phyloP scores from a whole-genome alignment of 2,888 invertebrate genomes.

The Adineta ricciae region DNA sequence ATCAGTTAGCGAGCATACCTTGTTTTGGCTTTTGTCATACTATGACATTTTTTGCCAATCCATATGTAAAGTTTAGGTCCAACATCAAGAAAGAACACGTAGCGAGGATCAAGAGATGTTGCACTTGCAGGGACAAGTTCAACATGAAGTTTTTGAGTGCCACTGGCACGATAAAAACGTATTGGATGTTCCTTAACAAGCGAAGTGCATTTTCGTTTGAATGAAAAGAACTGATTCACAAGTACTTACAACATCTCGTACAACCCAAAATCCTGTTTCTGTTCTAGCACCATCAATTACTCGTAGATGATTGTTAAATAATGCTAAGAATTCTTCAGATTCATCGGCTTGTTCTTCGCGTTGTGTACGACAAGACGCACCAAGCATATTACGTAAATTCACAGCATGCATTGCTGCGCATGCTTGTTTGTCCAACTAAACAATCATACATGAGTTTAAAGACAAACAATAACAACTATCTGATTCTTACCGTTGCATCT shows the following conservation, averaged over 20 bases:
- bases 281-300: slow-evolving; percentile 97
- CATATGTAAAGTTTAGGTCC: slow-evolving; percentile 94
- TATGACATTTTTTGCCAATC: slow-evolving; percentile 87
- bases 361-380: slow-evolving; percentile 81
- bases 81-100: slow-evolving; percentile 97
- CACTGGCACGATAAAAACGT: slow-evolving; percentile 40
- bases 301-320: slow-evolving; percentile 61
- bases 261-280: slow-evolving; percentile 89
- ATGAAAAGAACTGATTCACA: background rate
- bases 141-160: slow-evolving; percentile 73
- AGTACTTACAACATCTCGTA: slow-evolving; percentile 50
- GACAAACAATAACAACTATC: background rate
- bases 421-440: slow-evolving; percentile 71
- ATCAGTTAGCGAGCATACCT: slow-evolving; percentile 37
- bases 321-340: slow-evolving; percentile 29
- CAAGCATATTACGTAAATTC: slow-evolving; percentile 84
- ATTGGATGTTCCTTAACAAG: background rate
- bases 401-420: slow-evolving; percentile 98
- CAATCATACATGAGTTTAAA: slow-evolving; percentile 43
- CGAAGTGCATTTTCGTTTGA: no score
- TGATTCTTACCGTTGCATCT: slow-evolving; percentile 65
- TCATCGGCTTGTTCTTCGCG: slow-evolving; percentile 95
- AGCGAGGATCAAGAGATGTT: slow-evolving; percentile 73
- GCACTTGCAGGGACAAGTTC: slow-evolving; percentile 62
- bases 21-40: slow-evolving; percentile 54